A percentile compares a stretch with the other conserved stretches of the same genome.
These are phyloP conservation scores for Sthenelais limicola DNA, from an alignment of 2,888 invertebrate species.

Conservation along the genomic window DNA sequence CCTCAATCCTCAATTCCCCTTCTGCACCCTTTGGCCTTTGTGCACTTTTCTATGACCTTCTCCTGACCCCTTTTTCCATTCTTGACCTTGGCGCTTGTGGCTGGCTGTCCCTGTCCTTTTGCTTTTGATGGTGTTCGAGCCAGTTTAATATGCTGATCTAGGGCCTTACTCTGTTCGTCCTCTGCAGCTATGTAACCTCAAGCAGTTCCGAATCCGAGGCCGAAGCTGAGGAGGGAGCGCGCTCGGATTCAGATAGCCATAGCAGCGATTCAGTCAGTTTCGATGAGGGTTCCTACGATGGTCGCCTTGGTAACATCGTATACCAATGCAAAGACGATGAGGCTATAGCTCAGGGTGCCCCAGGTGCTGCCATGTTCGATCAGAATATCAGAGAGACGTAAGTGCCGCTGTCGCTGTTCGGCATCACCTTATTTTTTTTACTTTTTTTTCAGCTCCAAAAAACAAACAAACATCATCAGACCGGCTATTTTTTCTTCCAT, in stretches of 20 bases:
- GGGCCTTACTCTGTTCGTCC: conserved; percentile 27
- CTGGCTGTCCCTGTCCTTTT: conserved; percentile 1
- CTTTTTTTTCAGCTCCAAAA: no score
- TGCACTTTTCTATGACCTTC: conserved; percentile 18
- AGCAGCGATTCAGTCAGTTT: conserved; percentile 58
- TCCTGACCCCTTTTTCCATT: not conserved
- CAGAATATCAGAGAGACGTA: conserved; percentile 71
- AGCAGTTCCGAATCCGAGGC: not conserved
- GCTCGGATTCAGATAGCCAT: conserved; percentile 38
- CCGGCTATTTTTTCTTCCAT: no score
- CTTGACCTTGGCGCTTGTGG: conserved; percentile 1
- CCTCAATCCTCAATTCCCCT: no score
- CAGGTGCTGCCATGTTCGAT: conserved; percentile 55
- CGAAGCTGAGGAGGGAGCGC: conserved; percentile 25
- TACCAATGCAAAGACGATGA: conserved; percentile 71
- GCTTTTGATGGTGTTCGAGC: conserved; percentile 24
- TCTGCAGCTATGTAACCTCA: conserved; percentile 34
- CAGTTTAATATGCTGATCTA: conserved; percentile 15
- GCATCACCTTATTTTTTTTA: no score
- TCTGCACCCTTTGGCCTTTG: conserved; percentile 6
- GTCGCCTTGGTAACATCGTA: conserved; percentile 69
- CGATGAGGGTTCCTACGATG: conserved; percentile 74
- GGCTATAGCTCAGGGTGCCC: conserved; percentile 55
- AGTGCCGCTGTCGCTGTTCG: conserved; percentile 49
- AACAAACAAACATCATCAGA: no score